Evolutionary conservation across 2,113 vertebrate species (phyloP), one percentile per base, ranked within the genome.

Genomic region (Poeciliopsis retropinna): DNA sequence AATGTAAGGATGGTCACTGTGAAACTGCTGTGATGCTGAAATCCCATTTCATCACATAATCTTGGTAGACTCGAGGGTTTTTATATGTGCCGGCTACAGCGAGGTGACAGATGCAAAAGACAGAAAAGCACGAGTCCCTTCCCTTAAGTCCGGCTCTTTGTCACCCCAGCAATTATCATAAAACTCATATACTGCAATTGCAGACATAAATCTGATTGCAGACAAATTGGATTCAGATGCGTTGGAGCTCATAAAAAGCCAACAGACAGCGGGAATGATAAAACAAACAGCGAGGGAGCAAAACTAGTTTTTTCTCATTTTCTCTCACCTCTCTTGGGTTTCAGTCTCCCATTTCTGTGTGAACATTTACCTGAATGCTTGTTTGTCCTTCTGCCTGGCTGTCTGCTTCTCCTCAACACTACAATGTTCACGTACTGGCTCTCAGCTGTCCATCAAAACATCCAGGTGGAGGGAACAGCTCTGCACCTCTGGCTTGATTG

Each of bases 381-480:
- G 64, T 65, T 68, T 76, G 66, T 75, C 75, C 34, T 12, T 81
- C 28, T 60, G 64, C 72, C 71, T 78, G 63, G 65, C 65, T 78
- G 29, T 75, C 68, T 69, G 25, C 57, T 75, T 70, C 32, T 41
- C 74, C 67, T 63, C 83, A 62, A 67, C 69, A 73, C 75, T 74
- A 60, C 44, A 11, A 62, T 29, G 73, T 82, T 83, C 79, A 80
- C 68, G 64, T 15, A 10, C 66, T 60, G 67, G 60, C 75, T 78
- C 61, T 17, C 32, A 25, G 37, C 67, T 75, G 75, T 73, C 86
- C 69, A 69, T 90, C 77, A 82, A 67, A 15, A 63, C 37, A 39
- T 71, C 60, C 39, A 25, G 60, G 68, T 77, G 44, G 70, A 57
- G 64, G 64, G 60, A 78, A 87, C 75, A 72, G 37, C 67, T 44